These are phyloP conservation scores for Therioaphis trifolii DNA, from an alignment of 2,888 invertebrate genomes.

Conservation along the genomic window DNA sequence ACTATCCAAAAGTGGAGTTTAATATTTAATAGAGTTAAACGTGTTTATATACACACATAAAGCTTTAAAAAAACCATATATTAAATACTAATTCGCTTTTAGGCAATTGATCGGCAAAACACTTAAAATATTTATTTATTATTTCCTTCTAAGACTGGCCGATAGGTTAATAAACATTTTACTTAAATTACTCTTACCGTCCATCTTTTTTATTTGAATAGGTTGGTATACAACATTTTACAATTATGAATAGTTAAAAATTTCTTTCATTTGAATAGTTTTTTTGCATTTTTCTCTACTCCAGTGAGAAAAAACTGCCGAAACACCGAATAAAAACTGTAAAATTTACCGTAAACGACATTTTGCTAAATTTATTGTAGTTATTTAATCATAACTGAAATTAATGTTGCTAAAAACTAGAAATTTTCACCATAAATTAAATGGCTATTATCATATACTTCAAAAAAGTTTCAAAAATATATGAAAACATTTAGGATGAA, in stretches of 20 bases:
- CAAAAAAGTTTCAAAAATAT: too few relatives aligned
- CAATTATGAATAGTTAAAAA: neutral
- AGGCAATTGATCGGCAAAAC: slow-evolving; percentile 43
- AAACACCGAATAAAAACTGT: too few relatives aligned
- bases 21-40: slow-evolving; percentile 61
- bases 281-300: too few relatives aligned
- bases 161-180: neutral
- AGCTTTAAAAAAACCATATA: slow-evolving; percentile 37
- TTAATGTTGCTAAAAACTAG: too few relatives aligned
- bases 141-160: neutral
- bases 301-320: too few relatives aligned
- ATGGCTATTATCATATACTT: too few relatives aligned
- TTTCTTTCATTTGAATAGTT: too few relatives aligned
- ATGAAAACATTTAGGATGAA: too few relatives aligned
- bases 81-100: slow-evolving; percentile 38
- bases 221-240: neutral
- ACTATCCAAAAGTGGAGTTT: slow-evolving; percentile 59
- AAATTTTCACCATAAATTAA: too few relatives aligned
- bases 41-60: slow-evolving; percentile 52
- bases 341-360: too few relatives aligned
- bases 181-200: neutral
- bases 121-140: slow-evolving; percentile 47
- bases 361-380: too few relatives aligned
- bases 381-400: too few relatives aligned
- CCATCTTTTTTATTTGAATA: neutral